Percentiles rank a stretch among this genome's conserved stretches.
These are phyloP conservation scores for Cochlearius cochlearius DNA, from an alignment of 2,113 vertebrate genomes.

Conservation along the genomic window DNA sequence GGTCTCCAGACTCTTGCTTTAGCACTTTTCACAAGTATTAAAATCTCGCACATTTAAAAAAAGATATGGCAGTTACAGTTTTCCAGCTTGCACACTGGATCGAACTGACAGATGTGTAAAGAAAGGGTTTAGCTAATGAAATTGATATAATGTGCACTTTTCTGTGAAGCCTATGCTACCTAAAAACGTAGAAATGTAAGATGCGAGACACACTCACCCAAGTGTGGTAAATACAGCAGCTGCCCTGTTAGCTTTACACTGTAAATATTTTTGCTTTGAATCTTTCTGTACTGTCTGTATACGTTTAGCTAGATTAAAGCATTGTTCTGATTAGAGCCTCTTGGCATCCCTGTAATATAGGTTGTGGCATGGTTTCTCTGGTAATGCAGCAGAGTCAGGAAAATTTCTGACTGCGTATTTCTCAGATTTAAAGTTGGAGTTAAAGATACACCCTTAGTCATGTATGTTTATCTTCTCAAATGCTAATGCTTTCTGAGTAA, in stretches of 20 bases:
- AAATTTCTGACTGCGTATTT: neutral
- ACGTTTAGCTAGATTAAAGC: neutral
- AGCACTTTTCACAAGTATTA: slow-evolving; percentile 16
- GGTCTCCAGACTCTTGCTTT: neutral
- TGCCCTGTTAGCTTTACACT: neutral
- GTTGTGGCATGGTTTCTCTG: neutral
- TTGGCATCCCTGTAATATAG: neutral
- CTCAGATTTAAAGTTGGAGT: neutral
- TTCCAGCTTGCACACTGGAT: neutral
- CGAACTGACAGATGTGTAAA: slow-evolving; percentile 45
- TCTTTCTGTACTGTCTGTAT: neutral
- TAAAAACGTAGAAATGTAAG: neutral
- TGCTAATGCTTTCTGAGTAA: neutral
- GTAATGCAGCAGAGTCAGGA: neutral
- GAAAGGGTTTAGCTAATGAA: slow-evolving; percentile 25
- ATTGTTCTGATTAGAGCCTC: neutral
- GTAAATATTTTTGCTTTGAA: neutral
- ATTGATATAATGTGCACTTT: slow-evolving; percentile 5
- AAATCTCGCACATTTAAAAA: slow-evolving; percentile 40
- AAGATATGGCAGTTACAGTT: slow-evolving; percentile 6
- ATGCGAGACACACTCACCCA: neutral
- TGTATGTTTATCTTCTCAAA: neutral
- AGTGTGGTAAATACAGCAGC: neutral
- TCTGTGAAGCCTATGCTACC: neutral
- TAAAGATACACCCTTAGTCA: neutral